A percentile compares a stretch with the other conserved stretches of the same genome.
These are phyloP conservation scores for Drosophila macrospina DNA, from an alignment of 2,888 invertebrate species.

Conservation along the genomic window DNA sequence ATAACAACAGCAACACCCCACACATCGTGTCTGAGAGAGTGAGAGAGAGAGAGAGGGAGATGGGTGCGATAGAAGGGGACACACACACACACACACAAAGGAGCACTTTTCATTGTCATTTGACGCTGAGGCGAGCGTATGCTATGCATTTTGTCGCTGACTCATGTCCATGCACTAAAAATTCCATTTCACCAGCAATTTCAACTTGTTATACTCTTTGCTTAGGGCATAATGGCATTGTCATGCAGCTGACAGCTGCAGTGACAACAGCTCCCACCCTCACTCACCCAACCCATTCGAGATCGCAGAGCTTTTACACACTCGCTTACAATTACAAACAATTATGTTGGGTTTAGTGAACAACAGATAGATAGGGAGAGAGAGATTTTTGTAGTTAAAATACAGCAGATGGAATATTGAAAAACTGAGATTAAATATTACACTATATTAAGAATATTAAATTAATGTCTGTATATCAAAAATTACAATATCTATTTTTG, in stretches of 20 bases:
- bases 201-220: slow-evolving; percentile 56
- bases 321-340: slow-evolving; percentile 35
- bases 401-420: no score
- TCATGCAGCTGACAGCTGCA: slow-evolving; percentile 43
- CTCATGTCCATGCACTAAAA: slow-evolving; percentile 76
- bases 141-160: slow-evolving; percentile 55
- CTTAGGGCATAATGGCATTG: slow-evolving; percentile 51
- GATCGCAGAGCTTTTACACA: slow-evolving; percentile 11
- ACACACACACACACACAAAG: slow-evolving; percentile 28
- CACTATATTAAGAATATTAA: neutral
- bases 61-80: neutral
- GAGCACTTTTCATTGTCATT: slow-evolving; percentile 70
- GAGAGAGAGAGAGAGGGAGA: neutral
- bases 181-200: slow-evolving; percentile 76
- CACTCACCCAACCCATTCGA: neutral
- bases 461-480: neutral
- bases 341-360: neutral
- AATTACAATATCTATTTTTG: no score
- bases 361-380: neutral
- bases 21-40: neutral
- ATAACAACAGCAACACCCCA: slow-evolving; percentile 14
- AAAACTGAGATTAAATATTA: no score
- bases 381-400: neutral
- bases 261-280: slow-evolving; percentile 23
- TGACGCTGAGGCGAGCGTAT: slow-evolving; percentile 55